A percentile compares a stretch with the other conserved stretches of the same genome.
phyloP scores from a whole-genome alignment of 2,113 vertebrate genomes.

The Megaceryle maxima region DNA sequence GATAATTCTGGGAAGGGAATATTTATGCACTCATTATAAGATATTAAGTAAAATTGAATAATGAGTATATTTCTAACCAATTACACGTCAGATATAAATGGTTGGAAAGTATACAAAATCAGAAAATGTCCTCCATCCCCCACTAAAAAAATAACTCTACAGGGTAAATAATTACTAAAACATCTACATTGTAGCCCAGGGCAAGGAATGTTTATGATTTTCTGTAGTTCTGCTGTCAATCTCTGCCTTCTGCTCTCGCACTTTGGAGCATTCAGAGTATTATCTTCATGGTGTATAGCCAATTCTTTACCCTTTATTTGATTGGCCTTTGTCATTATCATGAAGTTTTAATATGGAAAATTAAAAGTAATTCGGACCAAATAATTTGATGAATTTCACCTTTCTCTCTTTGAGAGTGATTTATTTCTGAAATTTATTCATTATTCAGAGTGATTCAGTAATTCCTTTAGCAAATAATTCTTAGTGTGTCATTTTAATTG shows the following conservation, averaged over 20 bases:
- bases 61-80: neutral
- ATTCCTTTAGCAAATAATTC: constrained; percentile 39
- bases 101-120: neutral
- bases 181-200: neutral
- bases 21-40: neutral
- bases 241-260: neutral
- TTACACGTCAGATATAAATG: neutral
- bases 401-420: neutral
- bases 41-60: neutral
- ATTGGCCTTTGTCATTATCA: neutral
- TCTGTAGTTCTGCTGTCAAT: neutral
- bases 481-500: constrained; percentile 31
- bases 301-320: neutral
- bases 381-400: constrained; percentile 6
- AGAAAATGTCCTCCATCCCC: neutral
- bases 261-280: neutral
- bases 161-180: neutral
- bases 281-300: neutral
- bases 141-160: neutral
- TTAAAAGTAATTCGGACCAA: constrained; percentile 9
- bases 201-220: neutral
- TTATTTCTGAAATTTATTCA: constrained; percentile 46
- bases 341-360: neutral
- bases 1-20: neutral
- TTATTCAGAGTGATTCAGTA: constrained; percentile 50